A percentile compares a stretch with the other conserved stretches of the same genome.
These are phyloP conservation scores for Ophioninae sp. DNA, from an alignment of 2,888 invertebrate species.

Conservation along the genomic window DNA sequence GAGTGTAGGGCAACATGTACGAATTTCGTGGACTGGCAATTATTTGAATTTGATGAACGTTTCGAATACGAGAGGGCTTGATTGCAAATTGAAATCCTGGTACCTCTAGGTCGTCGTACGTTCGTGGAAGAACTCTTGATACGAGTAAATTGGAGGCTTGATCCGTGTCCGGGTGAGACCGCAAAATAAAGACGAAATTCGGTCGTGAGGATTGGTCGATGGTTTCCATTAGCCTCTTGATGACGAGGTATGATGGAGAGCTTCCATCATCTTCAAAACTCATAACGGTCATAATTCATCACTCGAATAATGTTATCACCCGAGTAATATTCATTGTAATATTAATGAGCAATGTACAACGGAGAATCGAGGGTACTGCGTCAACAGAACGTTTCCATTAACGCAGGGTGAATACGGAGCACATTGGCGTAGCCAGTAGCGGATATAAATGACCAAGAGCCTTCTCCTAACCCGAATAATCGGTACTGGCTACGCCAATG, in stretches of 20 bases:
- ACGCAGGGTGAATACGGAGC: slow-evolving; percentile 12
- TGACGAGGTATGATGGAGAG: slow-evolving; percentile 24
- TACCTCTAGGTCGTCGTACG: slow-evolving; percentile 37
- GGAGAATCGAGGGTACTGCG: slow-evolving; percentile 13
- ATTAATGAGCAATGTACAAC: slow-evolving; percentile 43
- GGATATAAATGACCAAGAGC: too few relatives aligned
- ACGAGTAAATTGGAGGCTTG: slow-evolving; percentile 44
- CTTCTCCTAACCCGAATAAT: too few relatives aligned
- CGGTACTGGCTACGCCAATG: too few relatives aligned
- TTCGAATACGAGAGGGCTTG: slow-evolving; percentile 67
- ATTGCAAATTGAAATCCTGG: slow-evolving; percentile 75
- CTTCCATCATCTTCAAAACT: slow-evolving; percentile 8
- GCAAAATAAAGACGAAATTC: slow-evolving; percentile 6
- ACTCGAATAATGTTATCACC: slow-evolving; percentile 49
- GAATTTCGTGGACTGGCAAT: slow-evolving; percentile 66
- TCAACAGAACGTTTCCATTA: slow-evolving; percentile 47
- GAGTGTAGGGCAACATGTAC: not conserved
- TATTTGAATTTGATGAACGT: slow-evolving; percentile 74
- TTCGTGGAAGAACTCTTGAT: slow-evolving; percentile 42
- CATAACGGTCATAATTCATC: slow-evolving; percentile 40
- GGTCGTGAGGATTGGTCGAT: not conserved
- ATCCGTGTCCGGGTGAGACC: slow-evolving; percentile 22
- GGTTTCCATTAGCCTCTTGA: slow-evolving; percentile 26
- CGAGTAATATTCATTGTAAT: slow-evolving; percentile 52
- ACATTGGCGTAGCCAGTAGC: too few relatives aligned